A percentile compares a stretch with the other conserved stretches of the same genome.
These are phyloP conservation scores for Amazona vittata DNA, from an alignment of 2,113 vertebrate genomes.

Conservation along the genomic window DNA sequence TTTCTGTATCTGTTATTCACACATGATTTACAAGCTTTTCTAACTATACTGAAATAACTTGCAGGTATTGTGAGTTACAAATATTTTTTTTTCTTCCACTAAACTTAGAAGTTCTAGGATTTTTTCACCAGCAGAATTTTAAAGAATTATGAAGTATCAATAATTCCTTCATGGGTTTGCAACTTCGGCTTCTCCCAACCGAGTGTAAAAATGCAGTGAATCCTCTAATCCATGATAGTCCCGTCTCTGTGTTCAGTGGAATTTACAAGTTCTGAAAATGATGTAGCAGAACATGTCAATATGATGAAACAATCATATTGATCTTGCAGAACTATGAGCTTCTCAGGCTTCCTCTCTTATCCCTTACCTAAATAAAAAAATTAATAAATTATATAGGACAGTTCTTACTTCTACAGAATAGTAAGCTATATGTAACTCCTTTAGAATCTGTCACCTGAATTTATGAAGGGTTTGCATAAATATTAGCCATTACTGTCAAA, in stretches of 20 bases:
- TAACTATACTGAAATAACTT: not conserved
- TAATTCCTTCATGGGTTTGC: not conserved
- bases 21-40: not conserved
- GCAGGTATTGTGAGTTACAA: not conserved
- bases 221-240: not conserved
- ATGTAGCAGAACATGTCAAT: not conserved
- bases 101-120: not conserved
- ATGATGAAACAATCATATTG: not conserved
- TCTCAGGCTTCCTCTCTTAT: not conserved
- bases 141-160: constrained; percentile 29
- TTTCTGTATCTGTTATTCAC: not conserved
- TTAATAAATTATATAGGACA: not conserved
- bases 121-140: not conserved
- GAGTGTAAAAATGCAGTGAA: not conserved
- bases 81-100: not conserved
- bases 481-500: not conserved
- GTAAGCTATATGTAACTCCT: not conserved
- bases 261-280: not conserved
- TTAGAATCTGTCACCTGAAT: not conserved
- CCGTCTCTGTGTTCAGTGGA: not conserved
- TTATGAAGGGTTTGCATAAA: not conserved
- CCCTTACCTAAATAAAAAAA: not conserved
- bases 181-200: not conserved
- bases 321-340: not conserved
- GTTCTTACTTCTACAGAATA: not conserved